Conservation (phyloP, 1,140 invertebrate genomes). For the Ips typographus region DNA sequence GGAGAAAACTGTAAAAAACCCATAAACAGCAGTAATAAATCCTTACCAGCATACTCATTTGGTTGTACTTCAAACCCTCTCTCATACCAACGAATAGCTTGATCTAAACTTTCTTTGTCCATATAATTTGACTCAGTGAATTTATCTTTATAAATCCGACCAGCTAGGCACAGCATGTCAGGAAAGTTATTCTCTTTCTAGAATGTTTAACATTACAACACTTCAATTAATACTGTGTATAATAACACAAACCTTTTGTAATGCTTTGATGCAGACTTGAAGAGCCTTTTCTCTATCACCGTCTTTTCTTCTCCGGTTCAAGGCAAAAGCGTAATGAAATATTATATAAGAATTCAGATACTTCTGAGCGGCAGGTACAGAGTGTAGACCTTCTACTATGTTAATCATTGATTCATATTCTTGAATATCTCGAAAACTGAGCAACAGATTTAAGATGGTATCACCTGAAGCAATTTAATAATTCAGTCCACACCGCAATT, state of each 20-base stretch:
- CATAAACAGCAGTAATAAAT: background rate
- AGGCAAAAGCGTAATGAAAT: constrained; percentile 94
- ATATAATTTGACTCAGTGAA: constrained; percentile 94
- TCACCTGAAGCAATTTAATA: constrained; percentile 58
- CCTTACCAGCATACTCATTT: constrained; percentile 89
- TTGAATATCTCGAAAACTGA: constrained; percentile 90
- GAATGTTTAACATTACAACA: constrained; percentile 26
- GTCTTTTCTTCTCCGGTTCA: constrained; percentile 91
- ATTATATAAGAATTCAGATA: constrained; percentile 89
- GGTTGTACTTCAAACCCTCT: constrained; percentile 98
- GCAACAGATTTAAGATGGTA: constrained; percentile 89
- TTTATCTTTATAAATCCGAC: constrained; percentile 98
- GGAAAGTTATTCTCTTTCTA: constrained; percentile 88
- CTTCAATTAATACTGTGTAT: background rate
- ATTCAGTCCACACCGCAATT: background rate
- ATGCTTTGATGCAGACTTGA: constrained; percentile 84
- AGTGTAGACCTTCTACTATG: constrained; percentile 91
- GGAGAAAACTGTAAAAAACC: background rate
- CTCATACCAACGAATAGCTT: constrained; percentile 97
- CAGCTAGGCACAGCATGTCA: constrained; percentile 98
- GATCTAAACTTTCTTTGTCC: constrained; percentile 84
- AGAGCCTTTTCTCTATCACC: constrained; percentile 95
- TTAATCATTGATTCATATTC: constrained; percentile 99
- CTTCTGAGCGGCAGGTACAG: constrained; percentile 88
- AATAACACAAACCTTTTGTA: constrained; percentile 63